Conservation (phyloP, 1,140 invertebrate genomes). For the Dufourea novaeangliae region DNA sequence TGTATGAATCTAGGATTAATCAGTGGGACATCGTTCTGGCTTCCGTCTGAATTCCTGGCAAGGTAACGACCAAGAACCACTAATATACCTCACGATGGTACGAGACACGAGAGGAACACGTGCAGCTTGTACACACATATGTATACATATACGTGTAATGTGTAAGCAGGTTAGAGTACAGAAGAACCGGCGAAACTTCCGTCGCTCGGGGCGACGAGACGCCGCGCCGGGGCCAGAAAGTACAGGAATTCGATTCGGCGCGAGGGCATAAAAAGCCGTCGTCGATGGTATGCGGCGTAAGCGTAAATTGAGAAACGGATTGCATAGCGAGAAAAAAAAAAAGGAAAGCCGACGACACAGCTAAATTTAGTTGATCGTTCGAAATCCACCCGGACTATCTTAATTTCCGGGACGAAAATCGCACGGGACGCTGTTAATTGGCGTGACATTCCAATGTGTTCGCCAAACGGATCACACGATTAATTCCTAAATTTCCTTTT, state of each 20-base stretch:
- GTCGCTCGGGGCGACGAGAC: conserved; percentile 51
- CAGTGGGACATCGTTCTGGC: background rate
- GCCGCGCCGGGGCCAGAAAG: conserved; percentile 25
- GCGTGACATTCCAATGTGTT: background rate
- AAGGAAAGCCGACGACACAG: background rate
- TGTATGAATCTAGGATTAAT: background rate
- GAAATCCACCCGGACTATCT: no score
- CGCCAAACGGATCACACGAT: background rate
- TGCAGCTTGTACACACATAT: conserved; percentile 11
- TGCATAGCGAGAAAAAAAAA: background rate
- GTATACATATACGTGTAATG: background rate
- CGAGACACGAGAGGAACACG: conserved; percentile 10
- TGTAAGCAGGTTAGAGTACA: conserved; percentile 39
- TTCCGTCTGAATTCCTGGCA: conserved; percentile 62
- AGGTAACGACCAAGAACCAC: conserved; percentile 50
- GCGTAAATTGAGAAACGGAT: conserved; percentile 13
- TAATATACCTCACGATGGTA: background rate
- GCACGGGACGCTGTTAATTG: conserved; percentile 15
- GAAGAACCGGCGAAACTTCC: conserved; percentile 57
- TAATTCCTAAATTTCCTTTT: conserved; percentile 14
- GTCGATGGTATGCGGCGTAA: conserved; percentile 15
- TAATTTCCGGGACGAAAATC: conserved; percentile 11
- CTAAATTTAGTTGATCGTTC: conserved; percentile 1
- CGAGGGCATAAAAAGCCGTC: conserved; percentile 43
- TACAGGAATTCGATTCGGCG: conserved; percentile 63